Percentiles rank a stretch among this genome's conserved stretches.
phyloP scores from a whole-genome alignment of 2,113 vertebrate species.

The Chascanopsetta lugubris region DNA sequence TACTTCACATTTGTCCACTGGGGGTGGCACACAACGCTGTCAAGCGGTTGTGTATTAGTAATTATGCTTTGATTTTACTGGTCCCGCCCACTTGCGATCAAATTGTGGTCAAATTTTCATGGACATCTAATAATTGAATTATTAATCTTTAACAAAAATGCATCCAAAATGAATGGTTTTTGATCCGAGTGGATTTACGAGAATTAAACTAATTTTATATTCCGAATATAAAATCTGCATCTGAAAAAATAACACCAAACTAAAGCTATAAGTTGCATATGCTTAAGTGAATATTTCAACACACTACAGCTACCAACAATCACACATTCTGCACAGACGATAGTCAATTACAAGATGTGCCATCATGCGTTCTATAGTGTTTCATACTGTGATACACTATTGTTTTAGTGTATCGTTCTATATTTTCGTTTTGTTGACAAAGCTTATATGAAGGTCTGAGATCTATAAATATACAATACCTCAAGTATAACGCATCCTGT shows the following conservation, averaged over 20 bases:
- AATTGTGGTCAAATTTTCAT: too few relatives aligned
- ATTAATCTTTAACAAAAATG: background rate
- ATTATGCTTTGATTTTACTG: too few relatives aligned
- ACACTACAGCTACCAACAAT: background rate
- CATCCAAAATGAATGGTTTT: background rate
- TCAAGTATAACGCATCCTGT: slow-evolving; percentile 17
- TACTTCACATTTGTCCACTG: too few relatives aligned
- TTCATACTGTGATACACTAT: background rate
- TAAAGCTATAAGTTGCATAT: too few relatives aligned
- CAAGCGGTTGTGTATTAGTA: too few relatives aligned
- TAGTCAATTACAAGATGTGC: background rate
- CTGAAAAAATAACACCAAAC: too few relatives aligned
- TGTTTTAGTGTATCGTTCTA: background rate
- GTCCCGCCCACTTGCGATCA: too few relatives aligned
- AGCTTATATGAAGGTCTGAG: slow-evolving; percentile 31
- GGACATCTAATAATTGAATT: background rate
- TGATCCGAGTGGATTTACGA: background rate
- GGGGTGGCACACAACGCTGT: too few relatives aligned
- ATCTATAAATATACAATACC: slow-evolving; percentile 34
- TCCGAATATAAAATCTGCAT: too few relatives aligned
- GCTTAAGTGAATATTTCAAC: too few relatives aligned
- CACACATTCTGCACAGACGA: background rate
- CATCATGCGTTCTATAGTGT: background rate
- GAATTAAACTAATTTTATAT: too few relatives aligned
- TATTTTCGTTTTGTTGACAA: slow-evolving; percentile 3